These are phyloP conservation scores for Otocyon megalotis DNA, from an alignment of 2,113 vertebrate species.

Conservation along the genomic window DNA sequence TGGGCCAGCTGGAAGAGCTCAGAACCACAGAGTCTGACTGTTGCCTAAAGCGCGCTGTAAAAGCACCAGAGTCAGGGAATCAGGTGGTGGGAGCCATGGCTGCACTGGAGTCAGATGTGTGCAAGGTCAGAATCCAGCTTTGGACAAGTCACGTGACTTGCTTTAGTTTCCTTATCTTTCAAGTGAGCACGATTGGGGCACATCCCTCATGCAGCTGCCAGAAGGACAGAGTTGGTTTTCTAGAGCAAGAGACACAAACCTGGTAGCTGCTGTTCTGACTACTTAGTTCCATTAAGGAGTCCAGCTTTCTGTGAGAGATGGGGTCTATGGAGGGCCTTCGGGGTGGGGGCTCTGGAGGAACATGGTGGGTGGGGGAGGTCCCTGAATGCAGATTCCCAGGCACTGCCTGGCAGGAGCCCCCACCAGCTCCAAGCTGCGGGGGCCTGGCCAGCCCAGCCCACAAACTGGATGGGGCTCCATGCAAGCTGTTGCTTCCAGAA, in stretches of 20 bases:
- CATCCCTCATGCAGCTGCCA: background rate
- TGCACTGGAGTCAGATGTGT: background rate
- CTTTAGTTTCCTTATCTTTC: background rate
- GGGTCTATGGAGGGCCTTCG: background rate
- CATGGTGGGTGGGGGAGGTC: too few species aligned
- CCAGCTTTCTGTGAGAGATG: background rate
- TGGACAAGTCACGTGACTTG: accelerated
- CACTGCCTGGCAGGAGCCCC: background rate
- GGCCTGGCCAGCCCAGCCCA: background rate
- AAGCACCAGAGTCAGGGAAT: background rate
- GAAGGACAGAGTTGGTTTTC: background rate
- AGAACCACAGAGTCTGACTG: background rate
- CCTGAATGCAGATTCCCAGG: background rate
- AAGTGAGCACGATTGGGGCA: background rate
- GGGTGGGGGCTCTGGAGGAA: background rate
- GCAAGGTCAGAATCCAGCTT: background rate
- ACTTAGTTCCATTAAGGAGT: background rate
- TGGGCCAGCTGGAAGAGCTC: background rate
- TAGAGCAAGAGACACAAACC: background rate
- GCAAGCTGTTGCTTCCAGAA: background rate
- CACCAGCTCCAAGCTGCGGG: background rate
- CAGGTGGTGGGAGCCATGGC: background rate
- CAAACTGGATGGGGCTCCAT: background rate
- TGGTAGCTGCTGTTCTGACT: background rate
- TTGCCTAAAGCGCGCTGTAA: background rate